A percentile compares a stretch with the other conserved stretches of the same genome.
Evolutionary conservation across 2,888 invertebrate genomes (phyloP).

Genomic region (Pterostichus madidus): DNA sequence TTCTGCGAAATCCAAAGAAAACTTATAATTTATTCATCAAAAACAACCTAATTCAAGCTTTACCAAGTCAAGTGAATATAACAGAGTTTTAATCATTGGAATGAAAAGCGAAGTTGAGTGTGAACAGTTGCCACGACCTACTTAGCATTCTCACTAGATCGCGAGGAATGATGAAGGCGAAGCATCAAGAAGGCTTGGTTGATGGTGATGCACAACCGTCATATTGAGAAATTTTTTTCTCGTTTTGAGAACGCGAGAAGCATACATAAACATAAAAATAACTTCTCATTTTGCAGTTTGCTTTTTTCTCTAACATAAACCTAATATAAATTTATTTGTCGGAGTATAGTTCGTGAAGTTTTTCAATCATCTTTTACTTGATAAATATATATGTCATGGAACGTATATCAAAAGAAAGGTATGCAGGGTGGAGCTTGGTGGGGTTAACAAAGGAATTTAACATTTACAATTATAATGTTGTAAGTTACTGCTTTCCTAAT

Average conservation of each 20-base stretch:
- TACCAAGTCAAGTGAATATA: neutral
- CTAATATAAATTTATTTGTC: too few relatives aligned
- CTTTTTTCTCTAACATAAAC: neutral
- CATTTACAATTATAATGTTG: too few relatives aligned
- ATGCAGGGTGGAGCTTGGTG: too few relatives aligned
- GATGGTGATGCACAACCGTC: neutral
- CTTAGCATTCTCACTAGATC: neutral
- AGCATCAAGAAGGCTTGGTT: slow-evolving; percentile 1
- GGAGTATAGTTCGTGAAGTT: too few relatives aligned
- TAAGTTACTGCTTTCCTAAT: too few relatives aligned
- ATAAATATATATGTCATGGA: too few relatives aligned
- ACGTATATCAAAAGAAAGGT: too few relatives aligned
- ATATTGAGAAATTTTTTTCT: slow-evolving; percentile 3
- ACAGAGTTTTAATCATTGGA: neutral
- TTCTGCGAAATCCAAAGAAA: neutral
- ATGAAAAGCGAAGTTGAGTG: neutral
- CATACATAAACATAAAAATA: neutral
- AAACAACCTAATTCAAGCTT: neutral
- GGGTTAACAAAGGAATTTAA: too few relatives aligned
- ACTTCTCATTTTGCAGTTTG: slow-evolving; percentile 8
- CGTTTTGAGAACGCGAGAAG: neutral
- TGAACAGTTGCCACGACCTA: neutral
- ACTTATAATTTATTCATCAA: slow-evolving; percentile 19
- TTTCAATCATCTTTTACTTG: too few relatives aligned
- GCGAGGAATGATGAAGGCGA: slow-evolving; percentile 1